Percentiles rank a stretch among this genome's conserved stretches.
Evolutionary conservation across 64 coral and sea anemone genomes (phyloP).

Genomic region (Catalaphyllia jardinei): DNA sequence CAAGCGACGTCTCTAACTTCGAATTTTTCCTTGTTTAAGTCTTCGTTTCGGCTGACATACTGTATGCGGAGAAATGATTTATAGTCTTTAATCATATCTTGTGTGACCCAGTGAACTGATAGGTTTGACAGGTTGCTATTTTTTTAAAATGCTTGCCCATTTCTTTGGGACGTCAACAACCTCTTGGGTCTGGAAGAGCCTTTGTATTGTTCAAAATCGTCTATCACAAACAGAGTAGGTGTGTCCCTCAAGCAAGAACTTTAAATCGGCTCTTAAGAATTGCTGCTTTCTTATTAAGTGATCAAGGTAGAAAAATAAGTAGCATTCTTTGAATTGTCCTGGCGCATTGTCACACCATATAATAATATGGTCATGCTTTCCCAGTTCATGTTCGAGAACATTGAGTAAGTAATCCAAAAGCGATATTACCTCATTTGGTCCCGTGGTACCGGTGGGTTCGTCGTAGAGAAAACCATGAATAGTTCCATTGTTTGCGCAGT

Average conservation of each 20-base stretch:
- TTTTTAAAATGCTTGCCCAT: no score
- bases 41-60: no score
- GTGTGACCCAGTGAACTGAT: not conserved
- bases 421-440: not conserved
- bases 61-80: no score
- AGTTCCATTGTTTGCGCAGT: no score
- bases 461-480: not conserved
- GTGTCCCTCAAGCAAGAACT: no score
- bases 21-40: no score
- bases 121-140: not conserved
- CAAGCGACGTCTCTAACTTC: no score
- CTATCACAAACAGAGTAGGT: no score
- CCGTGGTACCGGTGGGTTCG: not conserved
- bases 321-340: conserved; percentile 36
- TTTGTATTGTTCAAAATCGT: no score
- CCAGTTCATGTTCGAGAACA: not conserved
- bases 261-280: no score
- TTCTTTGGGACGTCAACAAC: no score
- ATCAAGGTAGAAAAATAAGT: conserved; percentile 10
- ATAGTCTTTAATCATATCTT: not conserved
- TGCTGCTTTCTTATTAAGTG: not conserved
- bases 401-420: not conserved
- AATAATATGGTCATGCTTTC: conserved; percentile 37
- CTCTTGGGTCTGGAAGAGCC: no score
- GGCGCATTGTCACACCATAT: conserved; percentile 29